These are phyloP conservation scores for Eubucco bourcierii DNA, from an alignment of 2,113 vertebrate species.

Conservation along the genomic window DNA sequence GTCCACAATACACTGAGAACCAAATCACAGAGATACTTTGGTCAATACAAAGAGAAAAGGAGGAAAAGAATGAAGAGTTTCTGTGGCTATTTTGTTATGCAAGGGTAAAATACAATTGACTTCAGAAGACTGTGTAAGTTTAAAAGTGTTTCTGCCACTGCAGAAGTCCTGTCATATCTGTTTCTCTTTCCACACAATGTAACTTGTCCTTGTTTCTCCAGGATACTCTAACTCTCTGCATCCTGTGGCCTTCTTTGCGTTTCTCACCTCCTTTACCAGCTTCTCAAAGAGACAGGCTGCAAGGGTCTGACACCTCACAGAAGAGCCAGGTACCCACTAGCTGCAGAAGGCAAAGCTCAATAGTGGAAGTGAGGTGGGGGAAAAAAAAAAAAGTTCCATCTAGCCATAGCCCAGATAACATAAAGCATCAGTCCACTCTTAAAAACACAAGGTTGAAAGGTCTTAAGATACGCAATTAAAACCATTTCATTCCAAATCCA, in stretches of 20 bases:
- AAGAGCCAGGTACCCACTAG: background rate
- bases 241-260: background rate
- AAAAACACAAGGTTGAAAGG: background rate
- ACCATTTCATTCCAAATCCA: background rate
- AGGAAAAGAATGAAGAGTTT: background rate
- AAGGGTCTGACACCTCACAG: background rate
- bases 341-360: background rate
- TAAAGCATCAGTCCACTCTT: background rate
- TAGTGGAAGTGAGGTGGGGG: background rate
- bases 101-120: background rate
- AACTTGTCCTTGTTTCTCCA: background rate
- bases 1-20: background rate
- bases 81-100: background rate
- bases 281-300: background rate
- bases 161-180: background rate
- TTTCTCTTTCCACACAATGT: background rate
- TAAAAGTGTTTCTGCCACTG: background rate
- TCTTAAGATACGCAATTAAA: background rate
- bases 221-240: background rate
- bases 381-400: background rate
- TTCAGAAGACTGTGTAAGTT: background rate
- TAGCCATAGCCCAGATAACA: background rate
- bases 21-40: background rate
- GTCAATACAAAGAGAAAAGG: background rate
- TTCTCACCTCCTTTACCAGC: background rate